phyloP scores from a whole-genome alignment of 2,888 invertebrate genomes.

The Dryadula phaetusa region DNA sequence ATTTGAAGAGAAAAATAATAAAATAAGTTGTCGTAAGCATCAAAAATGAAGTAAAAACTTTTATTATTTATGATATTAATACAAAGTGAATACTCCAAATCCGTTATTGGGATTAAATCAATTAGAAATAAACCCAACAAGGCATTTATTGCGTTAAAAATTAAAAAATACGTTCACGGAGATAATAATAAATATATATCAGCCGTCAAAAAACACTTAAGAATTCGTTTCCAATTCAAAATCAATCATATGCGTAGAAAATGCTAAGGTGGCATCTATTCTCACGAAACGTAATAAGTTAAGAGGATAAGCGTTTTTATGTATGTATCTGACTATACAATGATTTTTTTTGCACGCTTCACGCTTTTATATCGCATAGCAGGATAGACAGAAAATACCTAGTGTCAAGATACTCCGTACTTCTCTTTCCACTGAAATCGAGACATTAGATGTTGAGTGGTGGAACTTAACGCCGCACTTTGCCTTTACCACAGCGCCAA shows the following conservation, averaged over 20 bases:
- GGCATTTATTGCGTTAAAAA: conserved; percentile 32
- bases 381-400: no score
- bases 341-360: no score
- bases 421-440: no score
- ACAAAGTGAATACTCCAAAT: conserved; percentile 4
- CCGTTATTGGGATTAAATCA: conserved; percentile 23
- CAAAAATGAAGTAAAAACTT: conserved; percentile 9
- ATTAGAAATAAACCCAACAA: conserved; percentile 32
- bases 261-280: conserved; percentile 53
- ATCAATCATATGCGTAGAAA: conserved; percentile 64
- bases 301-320: conserved; percentile 35
- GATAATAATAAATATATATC: conserved; percentile 66
- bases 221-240: conserved; percentile 72
- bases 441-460: no score
- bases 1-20: no score
- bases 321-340: background rate
- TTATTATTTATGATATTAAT: conserved; percentile 16
- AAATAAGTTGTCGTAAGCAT: background rate
- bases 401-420: no score
- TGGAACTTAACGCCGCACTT: no score
- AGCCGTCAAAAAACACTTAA: conserved; percentile 69
- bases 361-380: no score
- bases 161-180: conserved; percentile 33
- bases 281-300: conserved; percentile 39
- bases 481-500: no score